A percentile compares a stretch with the other conserved stretches of the same genome.
phyloP scores from a whole-genome alignment of 37 sponge, comb jelly and placozoan genomes.

The Spongia lamella region DNA sequence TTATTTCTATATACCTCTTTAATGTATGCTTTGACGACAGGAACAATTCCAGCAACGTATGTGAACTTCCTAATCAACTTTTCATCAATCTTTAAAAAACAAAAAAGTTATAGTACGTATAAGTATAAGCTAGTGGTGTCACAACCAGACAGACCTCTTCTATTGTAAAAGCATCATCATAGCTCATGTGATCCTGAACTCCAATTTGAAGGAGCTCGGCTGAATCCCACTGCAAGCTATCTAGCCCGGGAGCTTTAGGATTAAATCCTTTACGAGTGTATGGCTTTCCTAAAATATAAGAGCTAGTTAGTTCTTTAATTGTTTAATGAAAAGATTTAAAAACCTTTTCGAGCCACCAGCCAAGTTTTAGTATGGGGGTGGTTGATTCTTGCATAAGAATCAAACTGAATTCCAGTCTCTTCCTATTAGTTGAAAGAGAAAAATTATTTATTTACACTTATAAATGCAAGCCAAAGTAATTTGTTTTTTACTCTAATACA shows the following conservation, averaged over 20 bases:
- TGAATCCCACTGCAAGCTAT: constrained; percentile 62
- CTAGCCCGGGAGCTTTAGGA: constrained; percentile 37
- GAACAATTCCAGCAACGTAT: constrained; percentile 73
- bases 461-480: too few species aligned
- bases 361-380: constrained; percentile 56
- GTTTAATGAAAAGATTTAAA: neutral
- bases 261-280: constrained; percentile 30
- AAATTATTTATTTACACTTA: too few species aligned
- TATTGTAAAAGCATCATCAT: constrained; percentile 81
- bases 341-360: constrained; percentile 67
- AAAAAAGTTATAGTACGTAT: neutral
- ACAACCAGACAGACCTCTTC: constrained; percentile 53
- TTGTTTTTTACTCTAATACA: constrained; percentile 32
- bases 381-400: constrained; percentile 66
- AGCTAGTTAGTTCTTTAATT: too few species aligned
- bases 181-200: constrained; percentile 26
- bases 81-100: constrained; percentile 45
- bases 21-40: constrained; percentile 61
- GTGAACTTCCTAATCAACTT: constrained; percentile 66
- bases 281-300: neutral
- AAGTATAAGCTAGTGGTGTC: neutral
- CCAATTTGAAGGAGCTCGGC: constrained; percentile 38
- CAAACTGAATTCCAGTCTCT: too few species aligned
- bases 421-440: too few species aligned
- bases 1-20: constrained; percentile 13